A percentile compares a stretch with the other conserved stretches of the same genome.
Evolutionary conservation across 2,113 vertebrate species (phyloP).

Genomic region (Corydoras sp.): DNA sequence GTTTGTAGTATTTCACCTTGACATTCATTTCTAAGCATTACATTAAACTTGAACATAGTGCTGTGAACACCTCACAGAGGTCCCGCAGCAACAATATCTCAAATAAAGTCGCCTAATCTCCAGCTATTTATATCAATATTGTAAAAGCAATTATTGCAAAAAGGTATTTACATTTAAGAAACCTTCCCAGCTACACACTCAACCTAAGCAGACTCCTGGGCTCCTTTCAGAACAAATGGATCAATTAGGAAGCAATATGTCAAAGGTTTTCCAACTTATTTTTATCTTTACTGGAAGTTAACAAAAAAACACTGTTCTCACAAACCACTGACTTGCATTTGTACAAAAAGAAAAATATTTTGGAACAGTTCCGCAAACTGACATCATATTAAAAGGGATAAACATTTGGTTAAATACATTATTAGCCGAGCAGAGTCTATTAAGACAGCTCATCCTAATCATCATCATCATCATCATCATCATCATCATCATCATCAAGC

Average conservation of each 20-base stretch:
- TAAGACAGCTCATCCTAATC: neutral
- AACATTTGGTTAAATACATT: conserved; percentile 6
- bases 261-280: conserved; percentile 5
- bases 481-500: neutral
- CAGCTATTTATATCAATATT: too few relatives aligned
- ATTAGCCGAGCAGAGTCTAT: conserved; percentile 9
- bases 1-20: too few relatives aligned
- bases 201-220: neutral
- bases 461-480: neutral
- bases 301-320: neutral
- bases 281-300: neutral
- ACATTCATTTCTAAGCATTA: too few relatives aligned
- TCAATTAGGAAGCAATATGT: conserved; percentile 7
- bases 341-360: conserved; percentile 1
- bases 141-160: neutral
- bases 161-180: neutral
- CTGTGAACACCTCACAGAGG: too few relatives aligned
- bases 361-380: neutral
- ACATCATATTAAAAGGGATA: neutral
- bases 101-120: too few relatives aligned
- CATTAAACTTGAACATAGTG: too few relatives aligned
- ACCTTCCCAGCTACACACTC: neutral
- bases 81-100: too few relatives aligned
- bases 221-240: conserved; percentile 13
- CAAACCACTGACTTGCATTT: neutral